A percentile compares a stretch with the other conserved stretches of the same genome.
Conservation (phyloP, 1,140 invertebrate genomes). For the Drosophila arizonae region DNA sequence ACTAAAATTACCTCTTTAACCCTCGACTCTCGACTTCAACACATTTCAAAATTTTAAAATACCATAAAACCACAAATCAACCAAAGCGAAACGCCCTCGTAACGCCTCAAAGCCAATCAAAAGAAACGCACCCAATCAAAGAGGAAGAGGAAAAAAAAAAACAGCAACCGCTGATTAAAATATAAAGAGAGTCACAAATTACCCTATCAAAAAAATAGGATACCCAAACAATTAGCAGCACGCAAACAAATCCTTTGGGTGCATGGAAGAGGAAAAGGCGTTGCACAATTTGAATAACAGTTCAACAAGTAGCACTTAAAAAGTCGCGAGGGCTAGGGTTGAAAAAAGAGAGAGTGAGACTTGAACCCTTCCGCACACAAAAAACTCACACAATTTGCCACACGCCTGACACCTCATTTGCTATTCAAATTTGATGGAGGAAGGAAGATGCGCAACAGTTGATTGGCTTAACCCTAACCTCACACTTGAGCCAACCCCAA, state of each 20-base stretch:
- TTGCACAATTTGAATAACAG: slow-evolving; percentile 67
- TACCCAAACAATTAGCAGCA: slow-evolving; percentile 64
- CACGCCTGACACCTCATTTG: slow-evolving; percentile 60
- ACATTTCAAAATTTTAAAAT: background rate
- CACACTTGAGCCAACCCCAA: slow-evolving; percentile 1
- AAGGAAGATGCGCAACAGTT: slow-evolving; percentile 59
- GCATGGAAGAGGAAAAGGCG: slow-evolving; percentile 35
- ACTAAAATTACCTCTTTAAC: no score
- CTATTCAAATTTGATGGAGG: slow-evolving; percentile 75
- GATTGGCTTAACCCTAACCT: slow-evolving; percentile 28
- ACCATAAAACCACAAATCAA: background rate
- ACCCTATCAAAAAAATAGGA: slow-evolving; percentile 40
- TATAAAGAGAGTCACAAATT: slow-evolving; percentile 47
- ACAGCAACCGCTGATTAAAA: slow-evolving; percentile 55
- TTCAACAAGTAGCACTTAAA: slow-evolving; percentile 70
- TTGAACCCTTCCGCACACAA: slow-evolving; percentile 29
- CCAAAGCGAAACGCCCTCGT: slow-evolving; percentile 43
- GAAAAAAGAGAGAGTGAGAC: slow-evolving; percentile 10
- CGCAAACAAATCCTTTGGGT: slow-evolving; percentile 68
- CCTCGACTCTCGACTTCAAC: background rate
- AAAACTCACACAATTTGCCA: slow-evolving; percentile 12
- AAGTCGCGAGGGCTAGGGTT: slow-evolving; percentile 27
- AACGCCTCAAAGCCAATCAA: slow-evolving; percentile 39
- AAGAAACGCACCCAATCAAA: slow-evolving; percentile 45
- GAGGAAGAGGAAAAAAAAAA: background rate